Percentiles rank a stretch among this genome's conserved stretches.
These are phyloP conservation scores for Pyrrhia umbra DNA, from an alignment of 2,888 invertebrate genomes.

Conservation along the genomic window DNA sequence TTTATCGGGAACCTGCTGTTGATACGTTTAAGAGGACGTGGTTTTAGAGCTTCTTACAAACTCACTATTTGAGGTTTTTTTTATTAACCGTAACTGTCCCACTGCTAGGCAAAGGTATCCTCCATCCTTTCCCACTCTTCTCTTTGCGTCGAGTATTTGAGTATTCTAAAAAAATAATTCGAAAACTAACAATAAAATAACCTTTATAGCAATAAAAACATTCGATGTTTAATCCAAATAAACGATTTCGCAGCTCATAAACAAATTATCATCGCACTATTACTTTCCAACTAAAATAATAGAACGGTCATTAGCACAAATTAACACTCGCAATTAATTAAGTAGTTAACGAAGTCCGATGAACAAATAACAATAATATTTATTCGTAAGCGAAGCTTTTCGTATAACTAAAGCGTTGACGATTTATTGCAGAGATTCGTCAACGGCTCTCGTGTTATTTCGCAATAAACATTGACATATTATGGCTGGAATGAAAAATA, in stretches of 20 bases:
- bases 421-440: slow-evolving; percentile 49
- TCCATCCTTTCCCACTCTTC: too few species aligned
- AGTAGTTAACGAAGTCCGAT: slow-evolving; percentile 4
- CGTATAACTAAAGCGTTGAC: slow-evolving; percentile 19
- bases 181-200: too few species aligned
- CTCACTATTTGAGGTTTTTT: too few species aligned
- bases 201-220: too few species aligned
- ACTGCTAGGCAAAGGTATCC: too few species aligned
- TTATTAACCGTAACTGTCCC: too few species aligned
- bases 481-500: slow-evolving; percentile 32
- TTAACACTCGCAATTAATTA: slow-evolving; percentile 12
- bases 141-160: too few species aligned
- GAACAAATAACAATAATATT: slow-evolving; percentile 17
- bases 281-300: slow-evolving; percentile 7
- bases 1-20: slow-evolving; percentile 23
- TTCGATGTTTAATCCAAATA: too few species aligned
- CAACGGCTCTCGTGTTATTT: slow-evolving; percentile 44
- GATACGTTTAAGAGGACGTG: slow-evolving; percentile 9
- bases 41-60: not conserved
- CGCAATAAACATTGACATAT: slow-evolving; percentile 48
- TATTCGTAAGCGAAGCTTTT: slow-evolving; percentile 7
- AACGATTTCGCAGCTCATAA: not conserved
- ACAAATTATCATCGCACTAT: not conserved
- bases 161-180: too few species aligned
- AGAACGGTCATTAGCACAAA: slow-evolving; percentile 5